Conservation (phyloP, 2,113 vertebrate species). For the Pachypanchax playfairii region DNA sequence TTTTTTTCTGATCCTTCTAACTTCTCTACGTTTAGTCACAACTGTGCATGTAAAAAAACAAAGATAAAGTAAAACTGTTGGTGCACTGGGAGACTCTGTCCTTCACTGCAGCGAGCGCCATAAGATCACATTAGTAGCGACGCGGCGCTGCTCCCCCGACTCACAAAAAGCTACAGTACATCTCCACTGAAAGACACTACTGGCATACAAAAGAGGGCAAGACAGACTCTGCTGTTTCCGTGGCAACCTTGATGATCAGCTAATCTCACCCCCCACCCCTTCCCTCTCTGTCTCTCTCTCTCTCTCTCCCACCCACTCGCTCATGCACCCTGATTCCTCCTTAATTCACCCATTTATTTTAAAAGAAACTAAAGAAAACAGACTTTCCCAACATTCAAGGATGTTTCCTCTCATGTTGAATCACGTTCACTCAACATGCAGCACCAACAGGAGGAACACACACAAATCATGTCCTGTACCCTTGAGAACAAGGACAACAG, state of each 20-base stretch:
- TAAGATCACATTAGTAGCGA: slow-evolving; percentile 3
- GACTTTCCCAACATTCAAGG: slow-evolving; percentile 35
- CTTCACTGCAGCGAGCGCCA: too few relatives aligned
- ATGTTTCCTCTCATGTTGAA: too few relatives aligned
- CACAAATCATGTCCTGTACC: slow-evolving; percentile 10
- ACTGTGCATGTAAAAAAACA: too few relatives aligned
- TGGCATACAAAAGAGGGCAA: slow-evolving; percentile 69
- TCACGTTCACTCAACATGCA: slow-evolving; percentile 6
- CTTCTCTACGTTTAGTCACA: too few relatives aligned
- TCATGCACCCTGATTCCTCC: slow-evolving; percentile 35
- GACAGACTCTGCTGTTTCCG: slow-evolving; percentile 74
- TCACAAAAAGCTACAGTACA: slow-evolving; percentile 50
- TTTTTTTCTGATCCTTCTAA: not conserved
- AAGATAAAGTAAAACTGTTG: not conserved
- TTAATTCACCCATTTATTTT: slow-evolving; percentile 58
- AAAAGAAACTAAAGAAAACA: slow-evolving; percentile 20
- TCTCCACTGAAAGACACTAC: slow-evolving; percentile 52
- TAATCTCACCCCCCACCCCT: slow-evolving; percentile 52
- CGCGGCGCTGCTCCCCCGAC: slow-evolving; percentile 17
- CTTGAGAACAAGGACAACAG: slow-evolving; percentile 7
- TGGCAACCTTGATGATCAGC: slow-evolving; percentile 70
- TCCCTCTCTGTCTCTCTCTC: slow-evolving; percentile 30
- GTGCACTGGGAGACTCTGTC: too few relatives aligned
- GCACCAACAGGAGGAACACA: slow-evolving; percentile 11
- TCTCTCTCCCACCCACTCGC: slow-evolving; percentile 53